phyloP scores from a whole-genome alignment of 2,888 invertebrate species.

The Odontomyia ornata region DNA sequence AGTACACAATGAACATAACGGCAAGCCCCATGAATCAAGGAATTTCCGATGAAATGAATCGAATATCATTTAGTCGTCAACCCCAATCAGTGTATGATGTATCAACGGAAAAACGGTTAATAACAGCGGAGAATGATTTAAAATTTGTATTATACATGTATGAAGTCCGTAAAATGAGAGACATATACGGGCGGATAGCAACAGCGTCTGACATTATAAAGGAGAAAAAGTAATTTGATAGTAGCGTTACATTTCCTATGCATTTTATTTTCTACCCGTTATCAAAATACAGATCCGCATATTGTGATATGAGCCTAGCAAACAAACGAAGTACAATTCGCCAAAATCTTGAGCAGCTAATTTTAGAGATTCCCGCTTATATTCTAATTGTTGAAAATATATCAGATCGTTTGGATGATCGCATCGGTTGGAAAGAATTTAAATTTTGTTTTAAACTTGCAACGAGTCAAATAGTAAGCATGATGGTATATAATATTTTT shows the following conservation, averaged over 20 bases:
- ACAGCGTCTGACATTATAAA: slow-evolving; percentile 59
- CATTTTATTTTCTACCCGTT: slow-evolving; percentile 13
- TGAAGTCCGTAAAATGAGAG: slow-evolving; percentile 61
- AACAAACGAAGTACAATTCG: slow-evolving; percentile 71
- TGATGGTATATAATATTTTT: not conserved
- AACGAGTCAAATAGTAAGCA: slow-evolving; percentile 73
- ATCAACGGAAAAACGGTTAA: slow-evolving; percentile 53
- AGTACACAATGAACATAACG: slow-evolving; percentile 17
- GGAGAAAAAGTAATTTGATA: slow-evolving; percentile 57
- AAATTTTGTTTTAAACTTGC: slow-evolving; percentile 72
- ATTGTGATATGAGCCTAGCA: slow-evolving; percentile 69
- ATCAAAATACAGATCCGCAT: slow-evolving; percentile 64
- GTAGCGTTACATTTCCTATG: not conserved
- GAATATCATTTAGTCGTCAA: slow-evolving; percentile 44
- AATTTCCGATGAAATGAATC: slow-evolving; percentile 37
- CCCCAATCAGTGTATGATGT: slow-evolving; percentile 53
- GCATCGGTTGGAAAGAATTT: slow-evolving; percentile 70
- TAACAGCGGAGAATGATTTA: slow-evolving; percentile 58
- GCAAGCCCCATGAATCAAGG: slow-evolving; percentile 35
- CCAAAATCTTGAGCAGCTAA: slow-evolving; percentile 70
- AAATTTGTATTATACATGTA: slow-evolving; percentile 62
- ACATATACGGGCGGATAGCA: slow-evolving; percentile 60
- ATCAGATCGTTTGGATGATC: slow-evolving; percentile 70
- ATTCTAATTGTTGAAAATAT: slow-evolving; percentile 71
- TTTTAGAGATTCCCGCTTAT: slow-evolving; percentile 72